Conservation (phyloP, 35 echinoderm and acorn worm genomes). For the Stichopus chloronotus region DNA sequence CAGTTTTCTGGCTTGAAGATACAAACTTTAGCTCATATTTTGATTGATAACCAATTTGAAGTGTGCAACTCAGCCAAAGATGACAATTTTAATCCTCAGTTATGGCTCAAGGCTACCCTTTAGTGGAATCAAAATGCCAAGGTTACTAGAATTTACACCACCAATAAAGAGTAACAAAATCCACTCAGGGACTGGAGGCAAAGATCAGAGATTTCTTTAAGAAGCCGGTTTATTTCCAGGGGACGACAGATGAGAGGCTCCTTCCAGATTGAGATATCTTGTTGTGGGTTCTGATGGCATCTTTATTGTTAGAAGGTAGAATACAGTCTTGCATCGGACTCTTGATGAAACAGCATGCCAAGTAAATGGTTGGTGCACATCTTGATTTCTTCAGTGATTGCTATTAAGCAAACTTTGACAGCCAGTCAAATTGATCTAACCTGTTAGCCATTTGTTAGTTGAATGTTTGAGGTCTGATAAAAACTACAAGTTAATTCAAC, state of each 20-base stretch:
- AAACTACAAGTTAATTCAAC: too few relatives aligned
- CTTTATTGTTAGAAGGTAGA: background rate
- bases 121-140: background rate
- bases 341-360: too few relatives aligned
- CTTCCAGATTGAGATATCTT: background rate
- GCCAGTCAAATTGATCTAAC: too few relatives aligned
- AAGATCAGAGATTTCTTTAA: background rate
- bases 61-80: background rate
- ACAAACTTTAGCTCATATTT: background rate
- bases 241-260: background rate
- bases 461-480: too few relatives aligned
- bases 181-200: background rate
- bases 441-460: too few relatives aligned
- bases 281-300: background rate
- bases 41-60: constrained; percentile 15
- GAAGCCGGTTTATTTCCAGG: background rate
- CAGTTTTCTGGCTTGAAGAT: background rate
- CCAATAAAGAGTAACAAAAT: background rate
- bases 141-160: constrained; percentile 2
- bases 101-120: background rate
- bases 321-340: background rate
- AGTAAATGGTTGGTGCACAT: too few relatives aligned
- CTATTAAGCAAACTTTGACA: too few relatives aligned
- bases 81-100: constrained; percentile 16
- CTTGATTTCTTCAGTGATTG: too few relatives aligned